phyloP scores from a whole-genome alignment of 1,140 invertebrate species.

The Sycobia sp. region DNA sequence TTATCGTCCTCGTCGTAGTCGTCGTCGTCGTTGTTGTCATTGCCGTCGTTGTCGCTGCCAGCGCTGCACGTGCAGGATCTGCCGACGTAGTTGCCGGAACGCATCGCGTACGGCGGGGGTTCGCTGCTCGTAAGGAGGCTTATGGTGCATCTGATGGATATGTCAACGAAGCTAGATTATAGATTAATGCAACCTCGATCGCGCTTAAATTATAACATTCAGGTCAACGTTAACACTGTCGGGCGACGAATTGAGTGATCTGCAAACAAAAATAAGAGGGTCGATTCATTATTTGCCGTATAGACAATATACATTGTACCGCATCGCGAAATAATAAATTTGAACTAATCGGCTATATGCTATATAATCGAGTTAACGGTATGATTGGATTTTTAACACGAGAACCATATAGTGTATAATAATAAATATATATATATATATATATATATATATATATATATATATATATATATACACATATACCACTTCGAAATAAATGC shows the following conservation, averaged over 20 bases:
- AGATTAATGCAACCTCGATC: too few relatives aligned
- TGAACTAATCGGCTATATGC: too few relatives aligned
- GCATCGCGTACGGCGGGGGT: neutral
- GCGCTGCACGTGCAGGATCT: neutral
- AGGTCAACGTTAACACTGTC: constrained; percentile 57
- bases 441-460: too few relatives aligned
- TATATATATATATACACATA: too few relatives aligned
- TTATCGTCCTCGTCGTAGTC: neutral
- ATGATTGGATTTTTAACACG: too few relatives aligned
- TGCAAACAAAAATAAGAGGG: constrained; percentile 48
- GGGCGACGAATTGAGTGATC: constrained; percentile 55
- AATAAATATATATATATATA: too few relatives aligned
- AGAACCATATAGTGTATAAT: too few relatives aligned
- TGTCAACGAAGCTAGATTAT: constrained; percentile 28
- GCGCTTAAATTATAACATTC: constrained; percentile 56
- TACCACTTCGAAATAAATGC: too few relatives aligned
- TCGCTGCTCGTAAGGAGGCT: neutral
- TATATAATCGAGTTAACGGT: too few relatives aligned
- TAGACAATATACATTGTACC: too few relatives aligned
- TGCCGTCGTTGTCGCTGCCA: neutral
- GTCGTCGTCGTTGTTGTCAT: neutral
- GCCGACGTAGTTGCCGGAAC: neutral
- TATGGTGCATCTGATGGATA: constrained; percentile 18
- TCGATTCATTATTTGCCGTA: too few relatives aligned
- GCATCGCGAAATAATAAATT: too few relatives aligned